Conservation (phyloP, 2,113 vertebrate species). For the Burhinus oedicnemus region DNA sequence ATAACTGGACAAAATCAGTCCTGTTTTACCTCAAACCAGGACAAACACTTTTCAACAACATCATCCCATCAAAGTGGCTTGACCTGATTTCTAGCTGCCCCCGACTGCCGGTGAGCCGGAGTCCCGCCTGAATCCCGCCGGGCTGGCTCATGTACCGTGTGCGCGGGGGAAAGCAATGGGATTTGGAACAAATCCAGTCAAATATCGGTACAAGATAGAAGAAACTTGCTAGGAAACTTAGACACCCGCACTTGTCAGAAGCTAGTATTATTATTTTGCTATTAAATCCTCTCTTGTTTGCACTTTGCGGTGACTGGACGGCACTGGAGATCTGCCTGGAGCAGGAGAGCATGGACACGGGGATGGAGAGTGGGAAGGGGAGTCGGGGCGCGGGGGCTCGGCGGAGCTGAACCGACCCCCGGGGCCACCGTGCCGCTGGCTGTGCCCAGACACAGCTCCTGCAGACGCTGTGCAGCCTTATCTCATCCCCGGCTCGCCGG, state of each 20-base stretch:
- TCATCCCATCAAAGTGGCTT: background rate
- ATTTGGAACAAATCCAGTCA: background rate
- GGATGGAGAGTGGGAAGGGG: background rate
- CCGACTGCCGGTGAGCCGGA: too few species aligned
- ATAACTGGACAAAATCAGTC: too few species aligned
- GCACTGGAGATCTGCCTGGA: background rate
- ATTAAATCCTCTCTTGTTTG: too few species aligned
- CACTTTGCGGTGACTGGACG: background rate
- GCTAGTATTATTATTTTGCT: too few species aligned
- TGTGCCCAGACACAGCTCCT: too few species aligned
- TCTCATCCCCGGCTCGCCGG: background rate
- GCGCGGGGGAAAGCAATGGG: background rate
- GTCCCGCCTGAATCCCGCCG: too few species aligned
- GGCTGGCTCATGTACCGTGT: too few species aligned
- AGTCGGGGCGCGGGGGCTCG: background rate
- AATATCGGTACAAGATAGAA: background rate
- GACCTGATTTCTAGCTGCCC: background rate
- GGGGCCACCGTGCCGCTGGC: background rate
- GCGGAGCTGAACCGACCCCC: background rate
- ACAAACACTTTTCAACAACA: background rate
- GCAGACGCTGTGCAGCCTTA: too few species aligned
- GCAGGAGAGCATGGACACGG: background rate
- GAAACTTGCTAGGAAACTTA: background rate
- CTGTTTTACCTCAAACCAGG: too few species aligned
- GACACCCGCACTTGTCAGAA: too few species aligned